Conservation (phyloP, 2,113 vertebrate species). For the Hystrix cristata region DNA sequence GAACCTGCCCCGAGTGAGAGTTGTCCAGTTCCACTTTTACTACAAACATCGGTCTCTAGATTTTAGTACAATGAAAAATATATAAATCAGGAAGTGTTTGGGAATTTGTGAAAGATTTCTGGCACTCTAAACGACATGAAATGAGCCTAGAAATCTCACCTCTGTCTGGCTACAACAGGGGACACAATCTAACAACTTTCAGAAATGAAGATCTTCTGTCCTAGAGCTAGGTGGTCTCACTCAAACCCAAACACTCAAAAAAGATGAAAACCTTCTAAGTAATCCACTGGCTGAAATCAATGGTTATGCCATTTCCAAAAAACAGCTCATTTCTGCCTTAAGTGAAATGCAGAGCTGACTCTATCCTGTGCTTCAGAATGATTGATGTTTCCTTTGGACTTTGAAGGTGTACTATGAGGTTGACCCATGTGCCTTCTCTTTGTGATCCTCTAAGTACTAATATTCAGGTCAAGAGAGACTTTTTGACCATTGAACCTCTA, state of each 20-base stretch:
- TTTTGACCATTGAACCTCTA: neutral
- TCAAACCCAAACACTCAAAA: neutral
- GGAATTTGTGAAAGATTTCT: conserved; percentile 38
- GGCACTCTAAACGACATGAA: neutral
- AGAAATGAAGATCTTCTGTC: neutral
- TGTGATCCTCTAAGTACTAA: neutral
- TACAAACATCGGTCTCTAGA: conserved; percentile 67
- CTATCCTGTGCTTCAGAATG: neutral
- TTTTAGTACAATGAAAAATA: conserved; percentile 50
- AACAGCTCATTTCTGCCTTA: neutral
- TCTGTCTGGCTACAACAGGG: neutral
- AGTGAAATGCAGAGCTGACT: neutral
- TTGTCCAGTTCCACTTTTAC: conserved; percentile 18
- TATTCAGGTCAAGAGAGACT: neutral
- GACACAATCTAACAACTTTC: neutral
- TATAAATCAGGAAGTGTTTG: conserved; percentile 39
- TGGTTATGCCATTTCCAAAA: neutral
- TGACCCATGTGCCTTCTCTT: neutral
- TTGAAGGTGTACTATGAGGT: neutral
- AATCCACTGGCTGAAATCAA: neutral
- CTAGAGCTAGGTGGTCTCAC: neutral
- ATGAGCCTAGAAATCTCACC: neutral
- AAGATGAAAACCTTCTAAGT: neutral
- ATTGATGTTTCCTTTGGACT: neutral
- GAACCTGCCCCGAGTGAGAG: neutral